These are phyloP conservation scores for Pollachius pollachius DNA, from an alignment of 2,113 vertebrate genomes.

Conservation along the genomic window DNA sequence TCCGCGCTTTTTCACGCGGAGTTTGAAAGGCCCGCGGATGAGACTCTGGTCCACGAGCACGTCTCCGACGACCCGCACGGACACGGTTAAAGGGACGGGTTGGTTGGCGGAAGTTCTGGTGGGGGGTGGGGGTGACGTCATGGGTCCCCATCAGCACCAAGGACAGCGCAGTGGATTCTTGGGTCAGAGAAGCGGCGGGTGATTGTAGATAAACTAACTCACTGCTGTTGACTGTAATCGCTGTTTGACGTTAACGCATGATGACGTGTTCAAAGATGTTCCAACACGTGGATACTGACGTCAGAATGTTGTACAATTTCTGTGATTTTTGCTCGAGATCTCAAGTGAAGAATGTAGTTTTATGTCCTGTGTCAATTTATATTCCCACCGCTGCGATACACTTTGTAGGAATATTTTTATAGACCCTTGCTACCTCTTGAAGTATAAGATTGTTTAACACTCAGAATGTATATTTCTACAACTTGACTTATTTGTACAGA, in stretches of 20 bases:
- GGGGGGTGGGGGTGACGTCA: too few species aligned
- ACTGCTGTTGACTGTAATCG: too few species aligned
- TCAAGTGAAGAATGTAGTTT: neutral
- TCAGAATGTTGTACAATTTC: slow-evolving; percentile 36
- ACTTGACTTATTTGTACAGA: slow-evolving; percentile 14
- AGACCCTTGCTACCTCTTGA: slow-evolving; percentile 37
- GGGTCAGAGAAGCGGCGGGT: too few species aligned
- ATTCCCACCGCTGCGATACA: slow-evolving; percentile 30
- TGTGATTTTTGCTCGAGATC: slow-evolving; percentile 18
- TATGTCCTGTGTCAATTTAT: slow-evolving; percentile 1
- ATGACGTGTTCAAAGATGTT: too few species aligned
- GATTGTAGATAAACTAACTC: too few species aligned
- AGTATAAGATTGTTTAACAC: slow-evolving; percentile 11
- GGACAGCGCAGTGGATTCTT: too few species aligned
- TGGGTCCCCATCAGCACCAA: too few species aligned
- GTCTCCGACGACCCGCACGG: too few species aligned
- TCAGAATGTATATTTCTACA: slow-evolving; percentile 31
- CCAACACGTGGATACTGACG: slow-evolving; percentile 32
- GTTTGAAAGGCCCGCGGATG: neutral
- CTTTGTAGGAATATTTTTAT: slow-evolving; percentile 55
- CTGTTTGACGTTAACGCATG: too few species aligned
- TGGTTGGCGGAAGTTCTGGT: too few species aligned
- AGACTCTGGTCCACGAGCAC: neutral
- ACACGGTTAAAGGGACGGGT: neutral
- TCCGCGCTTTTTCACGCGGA: neutral